phyloP scores from a whole-genome alignment of 2,797 vertebrate genomes.

The Bradypus variegatus region DNA sequence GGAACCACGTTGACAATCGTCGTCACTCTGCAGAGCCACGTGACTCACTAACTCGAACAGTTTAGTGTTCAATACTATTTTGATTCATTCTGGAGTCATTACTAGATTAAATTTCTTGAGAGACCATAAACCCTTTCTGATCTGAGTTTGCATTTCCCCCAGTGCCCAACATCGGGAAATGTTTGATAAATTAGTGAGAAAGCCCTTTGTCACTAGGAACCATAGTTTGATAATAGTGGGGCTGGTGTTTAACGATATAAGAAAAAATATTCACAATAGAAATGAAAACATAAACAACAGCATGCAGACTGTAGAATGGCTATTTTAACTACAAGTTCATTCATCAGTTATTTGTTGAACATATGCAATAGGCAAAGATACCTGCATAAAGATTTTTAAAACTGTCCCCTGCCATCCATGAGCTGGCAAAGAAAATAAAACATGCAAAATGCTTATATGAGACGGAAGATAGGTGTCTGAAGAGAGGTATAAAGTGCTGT shows the following conservation, averaged over 20 bases:
- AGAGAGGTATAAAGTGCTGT: not conserved
- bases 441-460: not conserved
- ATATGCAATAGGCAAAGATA: not conserved
- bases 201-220: not conserved
- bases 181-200: not conserved
- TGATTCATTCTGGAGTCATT: not conserved
- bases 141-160: not conserved
- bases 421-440: not conserved
- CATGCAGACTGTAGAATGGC: not conserved
- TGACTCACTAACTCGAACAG: not conserved
- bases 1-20: not conserved
- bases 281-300: not conserved
- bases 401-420: not conserved
- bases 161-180: not conserved
- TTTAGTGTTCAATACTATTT: not conserved
- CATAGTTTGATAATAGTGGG: not conserved
- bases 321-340: not conserved
- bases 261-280: not conserved
- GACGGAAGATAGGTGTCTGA: not conserved
- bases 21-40: slow-evolving; percentile 35
- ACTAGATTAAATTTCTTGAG: not conserved
- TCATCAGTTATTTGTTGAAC: not conserved
- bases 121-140: not conserved
- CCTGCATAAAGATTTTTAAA: not conserved
- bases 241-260: not conserved